phyloP scores from a whole-genome alignment of 2,797 vertebrate species.

The Acrossocheilus wenchowensis region DNA sequence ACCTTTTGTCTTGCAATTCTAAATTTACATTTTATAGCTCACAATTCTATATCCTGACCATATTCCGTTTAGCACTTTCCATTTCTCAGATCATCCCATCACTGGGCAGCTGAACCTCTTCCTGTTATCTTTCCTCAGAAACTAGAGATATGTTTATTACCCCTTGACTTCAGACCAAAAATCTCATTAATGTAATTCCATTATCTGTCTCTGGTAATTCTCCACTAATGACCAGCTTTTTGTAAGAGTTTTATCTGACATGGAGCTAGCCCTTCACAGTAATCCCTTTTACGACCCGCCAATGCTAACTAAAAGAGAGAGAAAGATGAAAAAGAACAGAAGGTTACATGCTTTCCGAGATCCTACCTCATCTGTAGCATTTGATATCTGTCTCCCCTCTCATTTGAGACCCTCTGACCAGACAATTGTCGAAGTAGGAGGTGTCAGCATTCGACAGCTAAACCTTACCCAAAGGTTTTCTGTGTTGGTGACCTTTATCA shows the following conservation, averaged over 20 bases:
- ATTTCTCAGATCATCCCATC: background rate
- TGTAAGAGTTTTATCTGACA: conserved; percentile 59
- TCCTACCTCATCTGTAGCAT: background rate
- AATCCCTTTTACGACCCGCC: conserved; percentile 43
- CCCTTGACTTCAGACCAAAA: conserved; percentile 46
- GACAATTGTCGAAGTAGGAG: conserved; percentile 25
- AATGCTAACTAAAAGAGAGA: conserved; percentile 34
- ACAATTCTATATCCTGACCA: background rate
- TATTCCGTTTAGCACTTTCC: background rate
- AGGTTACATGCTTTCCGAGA: conserved; percentile 13
- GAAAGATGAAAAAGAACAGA: conserved; percentile 41
- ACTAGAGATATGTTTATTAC: conserved; percentile 52
- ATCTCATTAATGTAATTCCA: conserved; percentile 57
- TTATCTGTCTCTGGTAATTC: conserved; percentile 56
- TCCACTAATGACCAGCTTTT: conserved; percentile 57
- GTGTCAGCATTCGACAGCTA: conserved; percentile 15
- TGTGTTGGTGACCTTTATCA: background rate
- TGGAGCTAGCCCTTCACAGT: conserved; percentile 32
- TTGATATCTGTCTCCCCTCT: conserved; percentile 24
- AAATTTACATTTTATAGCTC: background rate
- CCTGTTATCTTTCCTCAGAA: conserved; percentile 17
- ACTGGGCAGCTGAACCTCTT: background rate
- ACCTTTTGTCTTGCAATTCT: background rate
- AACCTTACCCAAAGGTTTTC: conserved; percentile 13
- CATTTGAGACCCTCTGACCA: conserved; percentile 22